Percentiles rank a stretch among this genome's conserved stretches.
These are phyloP conservation scores for Drosophila conformis DNA, from an alignment of 2,888 invertebrate species.

Conservation along the genomic window DNA sequence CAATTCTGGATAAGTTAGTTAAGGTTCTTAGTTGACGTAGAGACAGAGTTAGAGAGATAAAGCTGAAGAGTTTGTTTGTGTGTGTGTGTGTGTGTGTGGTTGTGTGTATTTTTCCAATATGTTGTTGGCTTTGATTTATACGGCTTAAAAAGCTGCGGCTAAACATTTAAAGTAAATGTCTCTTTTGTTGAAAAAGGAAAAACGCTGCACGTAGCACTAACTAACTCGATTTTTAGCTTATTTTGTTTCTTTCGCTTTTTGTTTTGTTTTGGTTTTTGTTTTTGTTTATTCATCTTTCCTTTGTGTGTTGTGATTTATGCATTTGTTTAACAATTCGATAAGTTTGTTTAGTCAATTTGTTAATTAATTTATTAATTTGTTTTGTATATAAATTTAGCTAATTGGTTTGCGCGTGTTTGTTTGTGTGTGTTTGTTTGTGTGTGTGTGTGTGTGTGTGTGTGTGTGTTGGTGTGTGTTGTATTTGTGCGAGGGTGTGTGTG, in stretches of 20 bases:
- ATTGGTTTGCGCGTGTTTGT: conserved; percentile 47
- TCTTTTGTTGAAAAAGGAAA: conserved; percentile 63
- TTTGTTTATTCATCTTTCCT: conserved; percentile 25
- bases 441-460: conserved; percentile 4
- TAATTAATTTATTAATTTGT: conserved; percentile 60
- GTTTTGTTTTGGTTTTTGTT: conserved; percentile 26
- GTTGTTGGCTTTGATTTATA: conserved; percentile 15
- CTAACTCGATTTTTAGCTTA: conserved; percentile 67
- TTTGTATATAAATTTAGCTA: conserved; percentile 72
- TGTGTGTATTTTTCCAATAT: conserved; percentile 18
- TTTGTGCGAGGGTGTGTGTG: conserved; percentile 29
- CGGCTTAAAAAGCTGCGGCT: conserved; percentile 69
- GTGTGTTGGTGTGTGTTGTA: conserved; percentile 28
- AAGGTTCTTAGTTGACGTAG: conserved; percentile 54
- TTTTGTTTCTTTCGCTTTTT: conserved; percentile 40
- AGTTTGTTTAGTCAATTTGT: conserved; percentile 63
- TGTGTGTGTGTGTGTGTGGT: conserved; percentile 7
- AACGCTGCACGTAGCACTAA: conserved; percentile 71
- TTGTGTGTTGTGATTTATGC: conserved; percentile 54
- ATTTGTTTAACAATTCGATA: conserved; percentile 73
- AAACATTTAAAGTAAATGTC: conserved; percentile 78
- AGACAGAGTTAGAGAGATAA: conserved; percentile 49
- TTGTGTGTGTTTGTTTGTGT: conserved; percentile 3
- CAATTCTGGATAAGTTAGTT: conserved; percentile 55
- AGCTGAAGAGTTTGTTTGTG: conserved; percentile 25